Evolutionary conservation across 2,888 invertebrate genomes (phyloP), one percentile per base, ranked within the genome.

Genomic region (Octonoba sinensis): DNA sequence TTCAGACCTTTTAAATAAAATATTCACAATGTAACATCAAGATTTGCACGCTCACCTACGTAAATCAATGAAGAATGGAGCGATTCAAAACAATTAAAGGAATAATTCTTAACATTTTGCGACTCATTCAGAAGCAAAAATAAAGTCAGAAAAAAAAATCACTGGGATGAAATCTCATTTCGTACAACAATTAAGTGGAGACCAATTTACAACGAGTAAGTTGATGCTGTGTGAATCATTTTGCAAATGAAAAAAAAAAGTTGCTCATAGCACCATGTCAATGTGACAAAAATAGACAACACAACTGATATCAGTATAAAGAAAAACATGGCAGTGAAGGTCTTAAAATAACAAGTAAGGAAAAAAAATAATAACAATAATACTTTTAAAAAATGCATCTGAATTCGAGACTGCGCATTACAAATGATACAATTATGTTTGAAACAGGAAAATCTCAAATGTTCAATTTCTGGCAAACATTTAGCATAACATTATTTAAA

Each of bases 231-330:
- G 27, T 24, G n/a, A 24, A 3, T 59, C 24, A 13, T 24, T 59
- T 59, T 13, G 8, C 22, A 59, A 27, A 0, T 24, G 12, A 49
- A 67, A 72, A 60, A 60, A 72, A 60, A 72, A 54, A 59, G 72
- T 79, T 60, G 24, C 59, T 67, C 66, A 65, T 82, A 82, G 81
- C 81, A 82, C 81, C 81, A 82, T 82, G 70, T 82, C 74, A 75
- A 82, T 75, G 74, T 70, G 74, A 82, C 75, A 75, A 69, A 82
- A 67, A 81, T 47, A 81, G 69, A 82, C 64, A 75, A 82, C 70
- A 81, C 81, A 73, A 65, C 57, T 64, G 18, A 65, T 70, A 47
- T 74, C 64, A 82, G 24, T 24, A 66, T 56, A 78, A 72, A 66
- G 51, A 56, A 64, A 59, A 74, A 62, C 65, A 82, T 82, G 81